Evolutionary conservation across 2,888 invertebrate species (phyloP).

Genomic region (Hemaris fuciformis): DNA sequence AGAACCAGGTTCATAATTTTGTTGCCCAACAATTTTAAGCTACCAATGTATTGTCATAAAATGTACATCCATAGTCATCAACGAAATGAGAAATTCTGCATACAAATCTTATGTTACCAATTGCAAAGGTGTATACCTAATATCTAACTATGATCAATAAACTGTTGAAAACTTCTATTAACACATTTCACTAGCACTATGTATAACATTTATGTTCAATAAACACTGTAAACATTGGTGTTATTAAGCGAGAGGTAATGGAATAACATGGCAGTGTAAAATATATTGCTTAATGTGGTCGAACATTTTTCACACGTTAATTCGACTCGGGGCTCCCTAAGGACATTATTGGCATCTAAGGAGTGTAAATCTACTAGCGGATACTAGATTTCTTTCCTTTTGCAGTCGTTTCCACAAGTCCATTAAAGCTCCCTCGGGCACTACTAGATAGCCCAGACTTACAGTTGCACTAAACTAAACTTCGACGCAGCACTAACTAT

Average conservation of each 20-base stretch:
- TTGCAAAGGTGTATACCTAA: too few species aligned
- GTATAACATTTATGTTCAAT: too few species aligned
- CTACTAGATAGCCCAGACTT: conserved; percentile 52
- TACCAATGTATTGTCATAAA: too few species aligned
- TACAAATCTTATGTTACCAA: too few species aligned
- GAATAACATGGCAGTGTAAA: not conserved
- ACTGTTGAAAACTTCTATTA: too few species aligned
- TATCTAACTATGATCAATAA: too few species aligned
- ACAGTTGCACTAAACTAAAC: conserved; percentile 33
- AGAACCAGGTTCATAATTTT: too few species aligned
- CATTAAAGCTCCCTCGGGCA: conserved; percentile 65
- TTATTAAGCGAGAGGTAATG: not conserved
- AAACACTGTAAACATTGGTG: not conserved
- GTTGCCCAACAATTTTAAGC: too few species aligned
- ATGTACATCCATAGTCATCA: too few species aligned
- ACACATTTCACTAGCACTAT: too few species aligned
- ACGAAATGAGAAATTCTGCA: too few species aligned
- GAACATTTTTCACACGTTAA: conserved; percentile 21
- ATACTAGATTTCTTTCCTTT: conserved; percentile 61
- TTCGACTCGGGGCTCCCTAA: conserved; percentile 34
- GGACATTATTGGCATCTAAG: conserved; percentile 53
- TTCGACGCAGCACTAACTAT: not conserved
- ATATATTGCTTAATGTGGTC: not conserved
- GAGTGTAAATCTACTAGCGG: conserved; percentile 66
- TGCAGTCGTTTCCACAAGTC: conserved; percentile 61